These are phyloP conservation scores for Hoplodrina blanda DNA, from an alignment of 2,888 invertebrate genomes.

Conservation along the genomic window DNA sequence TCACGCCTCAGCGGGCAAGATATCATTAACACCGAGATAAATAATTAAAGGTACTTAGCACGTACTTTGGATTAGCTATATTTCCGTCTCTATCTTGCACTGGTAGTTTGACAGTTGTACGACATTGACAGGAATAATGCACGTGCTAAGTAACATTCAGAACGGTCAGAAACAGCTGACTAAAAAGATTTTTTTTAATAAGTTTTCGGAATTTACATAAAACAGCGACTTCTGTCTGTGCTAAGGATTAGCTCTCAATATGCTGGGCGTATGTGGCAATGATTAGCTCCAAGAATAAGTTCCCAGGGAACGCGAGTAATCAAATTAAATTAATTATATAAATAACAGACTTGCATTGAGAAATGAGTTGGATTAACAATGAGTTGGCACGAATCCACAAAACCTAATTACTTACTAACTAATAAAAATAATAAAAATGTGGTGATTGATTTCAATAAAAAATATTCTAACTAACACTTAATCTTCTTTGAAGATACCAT, in stretches of 20 bases:
- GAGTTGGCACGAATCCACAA: constrained; percentile 16
- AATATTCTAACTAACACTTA: not conserved
- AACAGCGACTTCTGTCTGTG: not conserved
- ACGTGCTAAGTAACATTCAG: not conserved
- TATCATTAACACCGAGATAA: not conserved
- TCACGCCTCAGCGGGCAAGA: not conserved
- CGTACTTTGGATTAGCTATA: not conserved
- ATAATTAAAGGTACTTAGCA: not conserved
- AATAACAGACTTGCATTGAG: not conserved
- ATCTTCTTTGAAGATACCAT: not conserved
- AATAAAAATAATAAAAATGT: no score
- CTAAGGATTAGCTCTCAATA: not conserved
- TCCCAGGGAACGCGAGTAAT: not conserved
- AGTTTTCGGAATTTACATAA: no score
- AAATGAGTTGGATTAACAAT: constrained; percentile 1
- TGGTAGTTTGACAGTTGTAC: not conserved
- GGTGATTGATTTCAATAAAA: not conserved
- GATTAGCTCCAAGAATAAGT: not conserved
- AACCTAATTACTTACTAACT: not conserved
- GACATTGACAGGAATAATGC: not conserved
- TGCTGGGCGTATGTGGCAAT: not conserved
- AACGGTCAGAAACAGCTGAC: no score
- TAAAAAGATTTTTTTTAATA: no score
- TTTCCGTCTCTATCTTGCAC: not conserved
- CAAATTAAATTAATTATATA: not conserved